Evolutionary conservation across 1,140 invertebrate species (phyloP).

Genomic region (Panagrolaimus sp.): DNA sequence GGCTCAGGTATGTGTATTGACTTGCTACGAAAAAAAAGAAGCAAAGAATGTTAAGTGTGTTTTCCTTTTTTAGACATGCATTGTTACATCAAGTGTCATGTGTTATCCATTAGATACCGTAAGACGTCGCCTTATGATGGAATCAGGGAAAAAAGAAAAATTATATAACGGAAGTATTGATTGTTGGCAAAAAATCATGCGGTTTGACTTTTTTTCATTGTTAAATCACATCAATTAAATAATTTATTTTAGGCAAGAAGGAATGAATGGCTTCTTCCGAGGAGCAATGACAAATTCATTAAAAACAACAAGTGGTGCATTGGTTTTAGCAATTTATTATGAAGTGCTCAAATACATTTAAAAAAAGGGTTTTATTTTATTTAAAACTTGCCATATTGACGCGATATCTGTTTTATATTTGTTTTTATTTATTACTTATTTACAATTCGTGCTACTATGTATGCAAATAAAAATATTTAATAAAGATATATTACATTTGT

Average conservation of each 20-base stretch:
- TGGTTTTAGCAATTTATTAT: constrained; percentile 53
- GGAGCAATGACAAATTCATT: constrained; percentile 53
- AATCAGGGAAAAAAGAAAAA: constrained; percentile 44
- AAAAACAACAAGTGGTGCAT: constrained; percentile 45
- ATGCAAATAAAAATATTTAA: no score
- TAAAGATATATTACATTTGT: no score
- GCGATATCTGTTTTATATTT: no score
- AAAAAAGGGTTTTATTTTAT: neutral
- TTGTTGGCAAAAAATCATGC: constrained; percentile 40
- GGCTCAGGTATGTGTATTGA: constrained; percentile 38
- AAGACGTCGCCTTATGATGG: constrained; percentile 48
- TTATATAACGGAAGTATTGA: constrained; percentile 37
- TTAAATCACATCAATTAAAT: neutral
- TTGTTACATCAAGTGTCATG: constrained; percentile 42
- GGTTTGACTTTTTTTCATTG: constrained; percentile 12
- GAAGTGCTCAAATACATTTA: constrained; percentile 50
- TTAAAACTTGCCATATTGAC: no score
- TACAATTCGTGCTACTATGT: no score
- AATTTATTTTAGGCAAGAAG: constrained; percentile 44
- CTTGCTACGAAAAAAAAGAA: constrained; percentile 7
- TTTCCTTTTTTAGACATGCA: constrained; percentile 38
- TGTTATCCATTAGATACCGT: constrained; percentile 56
- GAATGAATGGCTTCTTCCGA: constrained; percentile 38
- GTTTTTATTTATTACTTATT: no score
- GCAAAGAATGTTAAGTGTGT: neutral